A percentile compares a stretch with the other conserved stretches of the same genome.
phyloP scores from a whole-genome alignment of 2,888 invertebrate species.

The Apamea monoglypha region DNA sequence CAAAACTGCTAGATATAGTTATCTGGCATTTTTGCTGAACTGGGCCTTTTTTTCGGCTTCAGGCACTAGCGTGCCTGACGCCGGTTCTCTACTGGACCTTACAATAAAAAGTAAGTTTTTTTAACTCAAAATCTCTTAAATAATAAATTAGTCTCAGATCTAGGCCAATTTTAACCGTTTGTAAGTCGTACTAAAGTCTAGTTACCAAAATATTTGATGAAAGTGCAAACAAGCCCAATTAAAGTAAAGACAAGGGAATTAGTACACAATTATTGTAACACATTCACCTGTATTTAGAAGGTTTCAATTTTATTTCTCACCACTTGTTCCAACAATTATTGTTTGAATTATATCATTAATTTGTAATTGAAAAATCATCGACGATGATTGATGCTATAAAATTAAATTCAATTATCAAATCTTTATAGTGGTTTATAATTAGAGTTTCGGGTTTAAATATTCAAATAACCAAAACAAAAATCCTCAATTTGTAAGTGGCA shows the following conservation, averaged over 20 bases:
- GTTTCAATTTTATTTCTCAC: neutral
- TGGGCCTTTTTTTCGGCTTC: too few relatives aligned
- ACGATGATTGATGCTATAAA: neutral
- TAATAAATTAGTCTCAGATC: slow-evolving; percentile 25
- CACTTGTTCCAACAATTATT: neutral
- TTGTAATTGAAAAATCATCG: neutral
- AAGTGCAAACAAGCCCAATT: neutral
- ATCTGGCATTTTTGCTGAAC: too few relatives aligned
- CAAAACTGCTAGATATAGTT: neutral
- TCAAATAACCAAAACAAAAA: neutral
- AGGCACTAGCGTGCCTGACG: neutral
- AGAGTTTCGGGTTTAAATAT: neutral
- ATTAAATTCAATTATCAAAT: neutral
- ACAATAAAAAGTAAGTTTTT: neutral
- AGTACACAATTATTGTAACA: too few relatives aligned
- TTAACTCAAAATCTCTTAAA: neutral
- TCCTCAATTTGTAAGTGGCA: neutral
- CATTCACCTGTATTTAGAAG: neutral
- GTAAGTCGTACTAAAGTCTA: neutral
- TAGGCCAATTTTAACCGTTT: slow-evolving; percentile 5
- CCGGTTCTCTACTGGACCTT: neutral
- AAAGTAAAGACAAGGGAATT: too few relatives aligned
- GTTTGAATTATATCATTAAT: neutral
- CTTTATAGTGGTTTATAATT: neutral
- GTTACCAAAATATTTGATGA: neutral